Conservation (phyloP, 1,140 invertebrate genomes). For the Andricus grossulariae region DNA sequence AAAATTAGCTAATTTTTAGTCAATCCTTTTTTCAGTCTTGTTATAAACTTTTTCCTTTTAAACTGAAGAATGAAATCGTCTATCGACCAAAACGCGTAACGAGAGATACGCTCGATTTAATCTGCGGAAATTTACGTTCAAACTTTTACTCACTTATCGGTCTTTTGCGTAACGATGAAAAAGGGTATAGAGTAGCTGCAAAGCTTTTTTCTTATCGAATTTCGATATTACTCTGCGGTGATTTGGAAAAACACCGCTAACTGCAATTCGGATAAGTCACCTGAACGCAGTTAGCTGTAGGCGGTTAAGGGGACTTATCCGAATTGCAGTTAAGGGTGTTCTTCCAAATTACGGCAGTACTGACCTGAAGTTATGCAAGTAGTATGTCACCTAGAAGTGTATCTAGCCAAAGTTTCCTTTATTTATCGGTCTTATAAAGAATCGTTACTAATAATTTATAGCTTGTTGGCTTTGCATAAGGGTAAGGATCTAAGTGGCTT, state of each 20-base stretch:
- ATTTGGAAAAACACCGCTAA: no score
- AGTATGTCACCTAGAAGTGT: neutral
- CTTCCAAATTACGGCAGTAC: no score
- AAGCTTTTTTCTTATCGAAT: slow-evolving; percentile 24
- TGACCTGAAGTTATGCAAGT: neutral
- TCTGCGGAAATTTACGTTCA: slow-evolving; percentile 15
- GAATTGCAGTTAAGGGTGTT: no score
- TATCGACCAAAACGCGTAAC: neutral
- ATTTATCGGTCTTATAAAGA: neutral
- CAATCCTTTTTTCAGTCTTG: no score
- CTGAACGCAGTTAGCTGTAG: no score
- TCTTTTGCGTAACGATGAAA: slow-evolving; percentile 18
- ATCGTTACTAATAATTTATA: slow-evolving; percentile 7
- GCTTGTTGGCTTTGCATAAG: neutral
- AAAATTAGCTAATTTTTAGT: no score
- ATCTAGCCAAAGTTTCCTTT: neutral
- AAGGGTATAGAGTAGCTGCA: neutral
- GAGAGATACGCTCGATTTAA: neutral
- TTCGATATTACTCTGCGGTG: slow-evolving; percentile 15
- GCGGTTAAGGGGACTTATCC: no score
- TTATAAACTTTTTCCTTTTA: no score
- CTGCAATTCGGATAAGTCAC: no score
- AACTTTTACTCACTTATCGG: slow-evolving; percentile 21
- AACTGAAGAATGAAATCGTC: neutral
- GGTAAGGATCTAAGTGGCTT: no score